Evolutionary conservation across 2,113 vertebrate species (phyloP).

Genomic region (Polyodon spathula): DNA sequence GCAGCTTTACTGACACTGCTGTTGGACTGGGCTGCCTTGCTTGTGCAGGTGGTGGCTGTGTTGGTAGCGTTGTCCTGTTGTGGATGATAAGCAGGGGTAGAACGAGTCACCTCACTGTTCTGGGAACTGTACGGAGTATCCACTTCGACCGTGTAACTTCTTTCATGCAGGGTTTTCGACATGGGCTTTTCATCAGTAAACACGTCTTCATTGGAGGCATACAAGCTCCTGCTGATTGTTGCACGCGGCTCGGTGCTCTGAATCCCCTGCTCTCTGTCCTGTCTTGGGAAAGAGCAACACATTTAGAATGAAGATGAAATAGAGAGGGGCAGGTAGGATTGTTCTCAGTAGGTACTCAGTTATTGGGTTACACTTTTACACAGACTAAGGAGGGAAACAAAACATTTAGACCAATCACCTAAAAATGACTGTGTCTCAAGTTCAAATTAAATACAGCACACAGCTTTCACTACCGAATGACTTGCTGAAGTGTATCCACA

Average conservation of each 20-base stretch:
- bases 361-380: constrained; percentile 42
- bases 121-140: constrained; percentile 32
- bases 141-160: constrained; percentile 44
- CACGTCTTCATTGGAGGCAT: constrained; percentile 56
- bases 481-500: too few relatives aligned
- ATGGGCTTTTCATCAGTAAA: constrained; percentile 50
- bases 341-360: constrained; percentile 16
- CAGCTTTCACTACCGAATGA: too few relatives aligned
- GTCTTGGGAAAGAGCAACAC: constrained; percentile 46
- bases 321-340: constrained; percentile 17
- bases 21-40: constrained; percentile 20
- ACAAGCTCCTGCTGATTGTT: constrained; percentile 29
- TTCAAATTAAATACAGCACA: too few relatives aligned
- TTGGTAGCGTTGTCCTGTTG: constrained; percentile 19
- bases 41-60: constrained; percentile 8
- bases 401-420: constrained; percentile 7
- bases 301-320: constrained; percentile 2
- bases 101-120: constrained; percentile 16
- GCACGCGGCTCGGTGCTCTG: constrained; percentile 20
- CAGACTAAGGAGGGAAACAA: constrained; percentile 19
- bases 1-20: constrained; percentile 8
- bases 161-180: constrained; percentile 24
- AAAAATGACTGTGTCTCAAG: too few relatives aligned
- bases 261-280: constrained; percentile 39
- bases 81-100: constrained; percentile 10